Percentiles rank a stretch among this genome's conserved stretches.
phyloP scores from a whole-genome alignment of 2,888 invertebrate species.

The Melinopterus prodromus region DNA sequence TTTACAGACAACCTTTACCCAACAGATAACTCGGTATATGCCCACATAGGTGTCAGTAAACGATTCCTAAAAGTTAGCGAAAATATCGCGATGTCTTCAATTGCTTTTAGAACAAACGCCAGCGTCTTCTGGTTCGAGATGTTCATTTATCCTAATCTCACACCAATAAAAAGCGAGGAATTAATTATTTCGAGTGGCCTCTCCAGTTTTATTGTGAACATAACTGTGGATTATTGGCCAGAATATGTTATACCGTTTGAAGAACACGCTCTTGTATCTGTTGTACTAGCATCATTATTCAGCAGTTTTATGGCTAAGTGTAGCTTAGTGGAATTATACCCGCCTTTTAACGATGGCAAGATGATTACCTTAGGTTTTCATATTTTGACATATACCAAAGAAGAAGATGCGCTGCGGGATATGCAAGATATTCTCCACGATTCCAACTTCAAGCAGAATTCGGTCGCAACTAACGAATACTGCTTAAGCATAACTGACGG shows the following conservation, averaged over 20 bases:
- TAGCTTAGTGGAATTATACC: background rate
- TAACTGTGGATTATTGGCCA: background rate
- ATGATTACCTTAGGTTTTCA: background rate
- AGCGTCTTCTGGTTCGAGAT: background rate
- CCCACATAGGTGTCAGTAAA: background rate
- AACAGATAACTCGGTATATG: background rate
- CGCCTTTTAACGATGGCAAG: background rate
- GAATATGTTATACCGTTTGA: background rate
- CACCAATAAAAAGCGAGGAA: background rate
- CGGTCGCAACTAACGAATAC: conserved; percentile 11
- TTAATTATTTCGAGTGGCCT: background rate
- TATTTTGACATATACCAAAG: background rate
- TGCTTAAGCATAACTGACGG: background rate
- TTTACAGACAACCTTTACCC: conserved; percentile 6
- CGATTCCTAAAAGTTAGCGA: background rate
- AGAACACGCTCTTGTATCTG: background rate
- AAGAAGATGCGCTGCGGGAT: background rate
- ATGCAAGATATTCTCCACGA: background rate
- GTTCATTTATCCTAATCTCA: conserved; percentile 10
- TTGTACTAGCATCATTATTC: background rate
- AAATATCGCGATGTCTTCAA: background rate
- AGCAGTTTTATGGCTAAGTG: background rate
- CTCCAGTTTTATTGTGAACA: background rate
- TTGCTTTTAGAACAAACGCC: background rate
- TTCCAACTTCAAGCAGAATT: background rate